Base-by-base conservation (phyloP, 2,113 vertebrate species). In the Euleptes europaea region DNA sequence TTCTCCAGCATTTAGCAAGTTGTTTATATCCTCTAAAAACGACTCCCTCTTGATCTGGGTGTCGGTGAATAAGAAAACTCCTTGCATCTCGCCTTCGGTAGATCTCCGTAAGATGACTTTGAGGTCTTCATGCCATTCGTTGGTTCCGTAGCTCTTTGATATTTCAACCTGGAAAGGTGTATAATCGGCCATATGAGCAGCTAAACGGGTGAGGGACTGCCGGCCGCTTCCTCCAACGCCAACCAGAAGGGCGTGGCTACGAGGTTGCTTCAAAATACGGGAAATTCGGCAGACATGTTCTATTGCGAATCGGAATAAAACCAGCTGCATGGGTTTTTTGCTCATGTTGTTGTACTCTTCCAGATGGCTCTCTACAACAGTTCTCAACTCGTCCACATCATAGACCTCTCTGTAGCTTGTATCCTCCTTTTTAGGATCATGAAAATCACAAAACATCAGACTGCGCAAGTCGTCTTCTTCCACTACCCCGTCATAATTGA, bases 391-490 rank as follows among this genome's bases (percentile, higher is more conserved):
- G 44, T 97, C 96, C 9, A 97, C 92, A 49, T 97, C 31, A 1
- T 51, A 65, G 19, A 98, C 92, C 87, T 99, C 98, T 4, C 96
- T 92, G 90, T 99, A 98, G 91, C 84, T 97, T n/a, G 92, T 96
- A 84, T 98, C 97, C 7, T 98, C 97, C 31, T 96, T 96, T 88
- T 96, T 98, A 38, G 93, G 96, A 89, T 99, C 98, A 6, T 98
- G 96, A 87, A 99, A 98, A 91, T 98, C 97, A 84, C 98, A 99
- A 88, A 98, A 99, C 97, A 99, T 97, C 79, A 99, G 95, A 86
- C 98, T 98, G 80, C 96, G 96, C 31, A 99, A 94, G 80, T 98
- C 98, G 67, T 98, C 97, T 87, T 98, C 98, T 7, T 95, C 96
- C 26, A 99, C 98, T 2, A 49, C 23, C 8, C 97, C 97, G 31